phyloP scores from a whole-genome alignment of 2,113 vertebrate genomes.

The Tiliqua scincoides region DNA sequence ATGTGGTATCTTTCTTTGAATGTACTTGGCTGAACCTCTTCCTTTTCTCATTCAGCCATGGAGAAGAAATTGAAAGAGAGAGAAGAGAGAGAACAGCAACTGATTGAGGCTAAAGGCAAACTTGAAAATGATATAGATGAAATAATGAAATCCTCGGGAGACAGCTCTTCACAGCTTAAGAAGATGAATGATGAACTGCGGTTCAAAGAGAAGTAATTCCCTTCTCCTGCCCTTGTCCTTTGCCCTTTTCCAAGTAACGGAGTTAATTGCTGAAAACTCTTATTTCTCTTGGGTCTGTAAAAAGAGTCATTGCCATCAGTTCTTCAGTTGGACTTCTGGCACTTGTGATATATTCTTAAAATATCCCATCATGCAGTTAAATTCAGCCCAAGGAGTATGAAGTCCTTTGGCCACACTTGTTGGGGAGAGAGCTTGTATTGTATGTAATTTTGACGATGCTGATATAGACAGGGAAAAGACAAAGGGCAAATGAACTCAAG shows the following conservation, averaged over 20 bases:
- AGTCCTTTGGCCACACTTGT: background rate
- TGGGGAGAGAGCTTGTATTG: no score
- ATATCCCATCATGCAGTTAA: background rate
- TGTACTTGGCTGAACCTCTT: slow-evolving; percentile 4
- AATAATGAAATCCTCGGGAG: slow-evolving; percentile 92
- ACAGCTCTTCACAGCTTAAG: slow-evolving; percentile 90
- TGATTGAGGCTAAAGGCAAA: slow-evolving; percentile 88
- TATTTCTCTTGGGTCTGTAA: background rate
- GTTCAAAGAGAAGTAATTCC: slow-evolving; percentile 87
- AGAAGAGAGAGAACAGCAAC: slow-evolving; percentile 84
- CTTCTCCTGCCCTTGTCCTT: background rate
- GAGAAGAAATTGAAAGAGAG: slow-evolving; percentile 85
- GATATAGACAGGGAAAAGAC: background rate
- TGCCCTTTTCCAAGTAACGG: slow-evolving; percentile 20
- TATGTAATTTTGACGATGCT: no score
- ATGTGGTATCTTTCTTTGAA: background rate
- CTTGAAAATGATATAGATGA: slow-evolving; percentile 90
- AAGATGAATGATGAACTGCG: slow-evolving; percentile 91
- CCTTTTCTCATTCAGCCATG: slow-evolving; percentile 74
- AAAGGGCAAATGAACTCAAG: no score
- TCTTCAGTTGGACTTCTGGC: background rate
- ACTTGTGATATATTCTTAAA: background rate
- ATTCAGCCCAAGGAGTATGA: background rate
- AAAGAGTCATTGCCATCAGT: background rate
- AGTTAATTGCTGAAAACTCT: no score